phyloP scores from a whole-genome alignment of 2,113 vertebrate species.

The Mystacornis crossleyi region DNA sequence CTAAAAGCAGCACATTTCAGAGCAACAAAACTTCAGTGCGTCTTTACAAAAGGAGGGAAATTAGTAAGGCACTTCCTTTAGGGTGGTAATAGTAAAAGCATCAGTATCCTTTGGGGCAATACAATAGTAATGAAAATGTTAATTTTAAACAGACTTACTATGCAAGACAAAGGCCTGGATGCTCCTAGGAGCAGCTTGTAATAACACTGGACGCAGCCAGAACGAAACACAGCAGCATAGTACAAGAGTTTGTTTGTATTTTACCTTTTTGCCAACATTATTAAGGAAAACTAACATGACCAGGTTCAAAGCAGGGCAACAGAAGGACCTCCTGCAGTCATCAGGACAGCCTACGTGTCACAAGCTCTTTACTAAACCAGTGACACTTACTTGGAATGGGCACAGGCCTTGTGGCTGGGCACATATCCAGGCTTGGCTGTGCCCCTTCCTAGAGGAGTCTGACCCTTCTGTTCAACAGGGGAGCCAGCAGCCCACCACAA shows the following conservation, averaged over 20 bases:
- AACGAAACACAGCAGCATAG: constrained; percentile 35
- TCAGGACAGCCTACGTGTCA: background rate
- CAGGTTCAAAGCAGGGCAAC: background rate
- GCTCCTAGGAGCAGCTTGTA: constrained; percentile 20
- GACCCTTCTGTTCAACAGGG: accelerated
- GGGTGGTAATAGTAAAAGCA: background rate
- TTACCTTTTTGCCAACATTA: constrained; percentile 15
- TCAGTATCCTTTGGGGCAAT: background rate
- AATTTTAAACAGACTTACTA: constrained; percentile 19
- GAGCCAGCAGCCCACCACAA: background rate
- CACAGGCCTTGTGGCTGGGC: background rate
- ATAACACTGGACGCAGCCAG: constrained; percentile 35
- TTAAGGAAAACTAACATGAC: background rate
- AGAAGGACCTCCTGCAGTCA: background rate
- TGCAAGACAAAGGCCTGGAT: constrained; percentile 24
- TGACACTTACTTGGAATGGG: background rate
- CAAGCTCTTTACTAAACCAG: background rate
- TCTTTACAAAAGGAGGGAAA: constrained; percentile 36
- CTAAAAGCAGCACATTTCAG: constrained; percentile 51
- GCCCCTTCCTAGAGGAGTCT: background rate
- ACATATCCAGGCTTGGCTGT: accelerated
- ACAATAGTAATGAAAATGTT: background rate
- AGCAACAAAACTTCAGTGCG: constrained; percentile 11
- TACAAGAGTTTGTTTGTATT: background rate
- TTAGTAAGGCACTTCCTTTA: constrained; percentile 28